Conservation (phyloP, 2,113 vertebrate species). For the Rhabdomys dilectus region DNA sequence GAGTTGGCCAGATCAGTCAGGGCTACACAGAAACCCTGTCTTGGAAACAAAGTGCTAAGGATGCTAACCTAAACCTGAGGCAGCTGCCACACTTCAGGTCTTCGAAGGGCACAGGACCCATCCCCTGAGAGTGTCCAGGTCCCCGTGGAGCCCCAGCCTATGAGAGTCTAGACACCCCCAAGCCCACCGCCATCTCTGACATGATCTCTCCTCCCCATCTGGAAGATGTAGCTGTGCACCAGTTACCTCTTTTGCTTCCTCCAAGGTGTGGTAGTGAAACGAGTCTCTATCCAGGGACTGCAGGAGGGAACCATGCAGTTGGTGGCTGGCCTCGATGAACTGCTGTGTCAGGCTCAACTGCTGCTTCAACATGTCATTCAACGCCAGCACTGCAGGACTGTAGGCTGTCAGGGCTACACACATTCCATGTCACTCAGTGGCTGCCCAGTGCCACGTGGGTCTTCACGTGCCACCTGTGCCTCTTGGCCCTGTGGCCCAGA, state of each 20-base stretch:
- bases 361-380: conserved; percentile 92
- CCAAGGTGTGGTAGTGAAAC: conserved; percentile 94
- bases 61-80: too few relatives aligned
- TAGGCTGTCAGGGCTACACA: conserved; percentile 87
- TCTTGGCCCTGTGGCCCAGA: too few relatives aligned
- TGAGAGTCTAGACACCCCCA: too few relatives aligned
- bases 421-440: background rate
- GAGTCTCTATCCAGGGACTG: conserved; percentile 87
- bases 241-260: conserved; percentile 92
- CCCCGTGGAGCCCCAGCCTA: background rate
- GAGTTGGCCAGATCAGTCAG: background rate
- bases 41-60: background rate
- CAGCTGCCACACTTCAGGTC: background rate
- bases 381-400: conserved; percentile 85
- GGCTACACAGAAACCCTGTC: background rate
- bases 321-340: conserved; percentile 86
- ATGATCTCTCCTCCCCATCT: background rate
- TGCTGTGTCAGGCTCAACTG: conserved; percentile 89
- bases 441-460: background rate
- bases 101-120: background rate
- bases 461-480: background rate
- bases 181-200: background rate
- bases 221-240: background rate
- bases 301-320: conserved; percentile 87
- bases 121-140: too few relatives aligned